Evolutionary conservation across 2,888 invertebrate genomes (phyloP), one percentile per base, ranked within the genome.

Genomic region (Punctoribates punctum): DNA sequence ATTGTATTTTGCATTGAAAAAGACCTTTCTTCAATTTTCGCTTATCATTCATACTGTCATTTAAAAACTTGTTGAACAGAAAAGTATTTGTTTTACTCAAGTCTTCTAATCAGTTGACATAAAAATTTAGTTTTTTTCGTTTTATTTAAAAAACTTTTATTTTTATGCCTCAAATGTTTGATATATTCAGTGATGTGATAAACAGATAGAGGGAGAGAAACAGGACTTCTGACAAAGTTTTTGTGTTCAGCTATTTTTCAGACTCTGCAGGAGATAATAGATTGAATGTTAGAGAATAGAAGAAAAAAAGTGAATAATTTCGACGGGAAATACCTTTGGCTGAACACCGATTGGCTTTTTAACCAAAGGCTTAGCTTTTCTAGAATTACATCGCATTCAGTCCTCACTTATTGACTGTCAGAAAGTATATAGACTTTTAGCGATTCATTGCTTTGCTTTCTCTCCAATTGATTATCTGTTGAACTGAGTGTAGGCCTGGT

Each of bases 301-400:
- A 23, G n/a, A n/a, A 57, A 57, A 13, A 25, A 57, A n/a, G 54
- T 11, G 54, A 65, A 65, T 65, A 34, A 65, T 65, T 65, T 42
- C 17, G 29, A 67, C 42, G 67, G 38, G 42, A 67, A 67, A 67
- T 67, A 67, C 67, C 67, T 67, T 67, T 67, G 11, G 23, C 20
- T 67, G 11, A 60, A 29, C 20, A 65, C 34, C 20, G 38, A 27
- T 34, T 67, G 27, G 29, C 27, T n/a, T 67, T 67, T 67, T 20
- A 23, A 67, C 42, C 17, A 67, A 67, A 67, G 67, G 67, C 67
- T 67, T 67, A 67, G 20, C 0, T 20, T 67, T 67, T 67, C 67
- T 38, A 20, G 20, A 42, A 67, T 67, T 42, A 38, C 67, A 67
- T 42, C 65, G 15, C 57, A 20, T 57, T 57, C 15, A 42, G 67